Evolutionary conservation across 1,140 invertebrate species (phyloP).

Genomic region (Drosophila erecta): DNA sequence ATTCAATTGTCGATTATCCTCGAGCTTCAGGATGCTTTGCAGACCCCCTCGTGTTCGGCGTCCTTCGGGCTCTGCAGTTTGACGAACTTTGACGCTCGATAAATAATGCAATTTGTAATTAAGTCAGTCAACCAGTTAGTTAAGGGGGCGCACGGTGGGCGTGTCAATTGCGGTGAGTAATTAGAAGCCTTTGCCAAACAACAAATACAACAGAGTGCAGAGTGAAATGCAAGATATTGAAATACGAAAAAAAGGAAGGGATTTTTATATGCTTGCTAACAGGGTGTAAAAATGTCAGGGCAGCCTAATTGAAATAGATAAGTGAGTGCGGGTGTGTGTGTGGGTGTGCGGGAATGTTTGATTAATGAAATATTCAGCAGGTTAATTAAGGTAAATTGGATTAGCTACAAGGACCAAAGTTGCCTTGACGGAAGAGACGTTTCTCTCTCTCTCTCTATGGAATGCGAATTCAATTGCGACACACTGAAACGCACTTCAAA

Average conservation of each 20-base stretch:
- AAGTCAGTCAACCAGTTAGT: constrained; percentile 71
- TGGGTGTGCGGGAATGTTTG: constrained; percentile 52
- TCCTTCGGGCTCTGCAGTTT: constrained; percentile 52
- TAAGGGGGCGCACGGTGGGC: not conserved
- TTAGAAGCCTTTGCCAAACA: constrained; percentile 64
- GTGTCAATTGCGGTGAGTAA: constrained; percentile 52
- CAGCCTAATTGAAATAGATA: constrained; percentile 62
- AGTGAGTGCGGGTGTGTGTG: constrained; percentile 7
- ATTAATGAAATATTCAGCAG: constrained; percentile 75
- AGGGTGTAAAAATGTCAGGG: constrained; percentile 46
- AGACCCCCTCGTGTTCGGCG: not conserved
- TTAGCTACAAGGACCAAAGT: constrained; percentile 52
- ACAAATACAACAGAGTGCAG: constrained; percentile 16
- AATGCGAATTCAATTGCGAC: constrained; percentile 20
- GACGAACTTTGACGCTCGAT: constrained; percentile 79
- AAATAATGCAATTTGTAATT: constrained; percentile 83
- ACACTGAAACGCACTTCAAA: constrained; percentile 12
- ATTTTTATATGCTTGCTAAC: constrained; percentile 40
- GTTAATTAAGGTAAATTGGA: constrained; percentile 82
- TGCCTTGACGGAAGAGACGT: not conserved
- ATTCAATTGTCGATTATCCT: constrained; percentile 26
- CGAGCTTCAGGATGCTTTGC: constrained; percentile 4
- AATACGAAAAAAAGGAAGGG: constrained; percentile 14
- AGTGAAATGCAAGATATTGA: constrained; percentile 25
- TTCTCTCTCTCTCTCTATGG: not conserved